These are phyloP conservation scores for Carcinoscorpius rotundicauda DNA, from an alignment of 1,140 invertebrate genomes.

Conservation along the genomic window DNA sequence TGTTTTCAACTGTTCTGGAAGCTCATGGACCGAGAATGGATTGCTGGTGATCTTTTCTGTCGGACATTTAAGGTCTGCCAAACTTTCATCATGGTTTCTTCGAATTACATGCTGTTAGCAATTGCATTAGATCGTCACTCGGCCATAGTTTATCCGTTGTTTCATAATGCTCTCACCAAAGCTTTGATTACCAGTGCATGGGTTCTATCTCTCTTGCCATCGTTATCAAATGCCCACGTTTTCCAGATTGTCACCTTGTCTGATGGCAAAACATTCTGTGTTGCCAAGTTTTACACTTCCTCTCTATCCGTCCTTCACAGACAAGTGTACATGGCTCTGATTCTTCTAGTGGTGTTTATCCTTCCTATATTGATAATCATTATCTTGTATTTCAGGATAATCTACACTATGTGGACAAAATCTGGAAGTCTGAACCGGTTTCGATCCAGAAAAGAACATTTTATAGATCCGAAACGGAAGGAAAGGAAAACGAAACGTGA, in stretches of 20 bases:
- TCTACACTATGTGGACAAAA: not conserved
- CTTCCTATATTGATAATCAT: not conserved
- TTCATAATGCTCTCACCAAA: not conserved
- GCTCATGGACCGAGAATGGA: constrained; percentile 30
- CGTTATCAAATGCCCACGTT: constrained; percentile 10
- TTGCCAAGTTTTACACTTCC: constrained; percentile 1
- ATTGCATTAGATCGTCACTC: constrained; percentile 35
- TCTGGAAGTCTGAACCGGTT: too few relatives aligned
- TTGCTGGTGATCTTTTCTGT: constrained; percentile 31
- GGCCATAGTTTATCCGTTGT: constrained; percentile 11
- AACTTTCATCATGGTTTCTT: constrained; percentile 33
- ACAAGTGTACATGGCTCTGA: not conserved
- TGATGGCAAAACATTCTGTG: not conserved
- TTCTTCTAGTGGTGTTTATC: not conserved
- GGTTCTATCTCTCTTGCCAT: constrained; percentile 10
- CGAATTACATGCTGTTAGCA: constrained; percentile 34
- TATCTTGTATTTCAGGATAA: not conserved
- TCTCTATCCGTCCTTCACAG: not conserved
- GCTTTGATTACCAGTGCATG: constrained; percentile 5
- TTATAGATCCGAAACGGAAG: too few relatives aligned
- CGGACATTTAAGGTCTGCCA: constrained; percentile 32
- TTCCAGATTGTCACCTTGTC: constrained; percentile 7
- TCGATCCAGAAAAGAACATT: too few relatives aligned
- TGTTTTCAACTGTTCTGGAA: constrained; percentile 34
- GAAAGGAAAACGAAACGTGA: too few relatives aligned